phyloP scores from a whole-genome alignment of 1,140 invertebrate genomes.

The Odontomachus brunneus region DNA sequence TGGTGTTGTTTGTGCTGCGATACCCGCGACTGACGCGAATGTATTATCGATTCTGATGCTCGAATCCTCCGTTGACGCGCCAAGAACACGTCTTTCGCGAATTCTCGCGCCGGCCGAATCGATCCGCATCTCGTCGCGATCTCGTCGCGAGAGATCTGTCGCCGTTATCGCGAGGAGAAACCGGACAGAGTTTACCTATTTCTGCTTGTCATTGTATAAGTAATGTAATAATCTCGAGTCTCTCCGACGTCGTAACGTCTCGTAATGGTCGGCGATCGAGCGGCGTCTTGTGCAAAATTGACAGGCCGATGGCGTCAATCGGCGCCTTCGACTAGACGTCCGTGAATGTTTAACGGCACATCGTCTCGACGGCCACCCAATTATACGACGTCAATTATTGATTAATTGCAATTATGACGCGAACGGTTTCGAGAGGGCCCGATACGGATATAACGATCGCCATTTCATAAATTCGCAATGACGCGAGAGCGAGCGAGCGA shows the following conservation, averaged over 20 bases:
- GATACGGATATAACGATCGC: slow-evolving; percentile 71
- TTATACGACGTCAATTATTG: slow-evolving; percentile 70
- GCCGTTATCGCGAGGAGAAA: too few species aligned
- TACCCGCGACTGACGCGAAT: slow-evolving; percentile 44
- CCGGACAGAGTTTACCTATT: too few species aligned
- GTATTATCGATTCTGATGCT: slow-evolving; percentile 64
- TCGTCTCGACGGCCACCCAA: slow-evolving; percentile 62
- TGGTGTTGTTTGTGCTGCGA: slow-evolving; percentile 63
- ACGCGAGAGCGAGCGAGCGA: slow-evolving; percentile 43
- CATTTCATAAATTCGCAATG: slow-evolving; percentile 75
- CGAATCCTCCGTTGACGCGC: slow-evolving; percentile 8
- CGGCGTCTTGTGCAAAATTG: slow-evolving; percentile 31
- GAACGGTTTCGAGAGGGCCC: slow-evolving; percentile 57
- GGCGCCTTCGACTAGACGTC: slow-evolving; percentile 43
- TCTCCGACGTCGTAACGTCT: background rate
- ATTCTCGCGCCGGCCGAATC: too few species aligned
- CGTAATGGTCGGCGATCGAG: background rate
- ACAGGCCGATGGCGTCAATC: background rate
- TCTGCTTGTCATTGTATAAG: too few species aligned
- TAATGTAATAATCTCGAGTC: too few species aligned
- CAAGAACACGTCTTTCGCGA: too few species aligned
- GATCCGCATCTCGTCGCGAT: too few species aligned
- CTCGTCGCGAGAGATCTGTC: too few species aligned
- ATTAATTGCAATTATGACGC: slow-evolving; percentile 71
- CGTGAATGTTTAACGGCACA: slow-evolving; percentile 66